phyloP scores from a whole-genome alignment of 2,888 invertebrate genomes.

The Girardia tigrina region DNA sequence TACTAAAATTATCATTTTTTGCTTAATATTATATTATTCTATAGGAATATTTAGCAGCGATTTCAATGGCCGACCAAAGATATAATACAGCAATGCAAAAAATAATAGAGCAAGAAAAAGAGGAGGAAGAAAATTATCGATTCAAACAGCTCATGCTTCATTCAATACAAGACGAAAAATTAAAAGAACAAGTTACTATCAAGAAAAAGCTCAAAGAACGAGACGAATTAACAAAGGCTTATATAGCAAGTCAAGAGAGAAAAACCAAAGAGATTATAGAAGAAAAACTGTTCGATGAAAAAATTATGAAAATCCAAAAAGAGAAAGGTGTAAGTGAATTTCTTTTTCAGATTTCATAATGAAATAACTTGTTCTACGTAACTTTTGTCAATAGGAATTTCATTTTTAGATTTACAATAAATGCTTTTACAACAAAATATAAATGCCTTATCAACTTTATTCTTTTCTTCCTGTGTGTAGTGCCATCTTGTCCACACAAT shows the following conservation, averaged over 20 bases:
- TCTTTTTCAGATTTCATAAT: too few species aligned
- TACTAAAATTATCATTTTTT: too few species aligned
- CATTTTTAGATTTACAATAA: too few species aligned
- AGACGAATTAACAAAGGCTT: not conserved
- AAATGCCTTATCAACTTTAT: too few species aligned
- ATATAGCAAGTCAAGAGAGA: conserved; percentile 6
- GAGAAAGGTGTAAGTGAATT: conserved; percentile 17
- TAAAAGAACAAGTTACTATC: not conserved
- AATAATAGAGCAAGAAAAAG: not conserved
- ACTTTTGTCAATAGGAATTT: too few species aligned
- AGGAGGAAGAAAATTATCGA: conserved; percentile 1
- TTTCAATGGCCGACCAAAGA: not conserved
- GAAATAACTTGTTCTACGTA: too few species aligned
- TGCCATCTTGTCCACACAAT: too few species aligned
- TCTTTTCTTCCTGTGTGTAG: too few species aligned
- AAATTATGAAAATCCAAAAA: conserved; percentile 9
- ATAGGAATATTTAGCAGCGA: not conserved
- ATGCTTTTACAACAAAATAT: too few species aligned
- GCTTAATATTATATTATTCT: not conserved
- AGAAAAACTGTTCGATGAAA: conserved; percentile 5
- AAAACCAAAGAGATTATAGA: not conserved
- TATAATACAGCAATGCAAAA: not conserved
- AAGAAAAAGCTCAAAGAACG: not conserved
- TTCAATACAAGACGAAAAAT: not conserved
- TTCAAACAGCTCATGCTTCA: not conserved